phyloP scores from a whole-genome alignment of 1,140 invertebrate genomes.

The Caenorhabditis inopinata region DNA sequence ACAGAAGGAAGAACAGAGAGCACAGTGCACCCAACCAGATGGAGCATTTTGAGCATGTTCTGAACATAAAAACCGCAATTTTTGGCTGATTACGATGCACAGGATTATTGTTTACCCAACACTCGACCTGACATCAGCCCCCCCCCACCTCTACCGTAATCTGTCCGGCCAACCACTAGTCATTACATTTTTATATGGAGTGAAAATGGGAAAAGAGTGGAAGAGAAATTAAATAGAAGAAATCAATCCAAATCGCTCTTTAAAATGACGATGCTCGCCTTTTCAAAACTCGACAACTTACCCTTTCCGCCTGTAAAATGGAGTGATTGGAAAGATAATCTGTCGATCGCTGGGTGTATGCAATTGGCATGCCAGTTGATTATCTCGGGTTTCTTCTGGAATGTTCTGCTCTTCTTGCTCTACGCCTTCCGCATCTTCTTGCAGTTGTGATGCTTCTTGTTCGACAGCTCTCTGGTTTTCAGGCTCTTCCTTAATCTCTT shows the following conservation, averaged over 20 bases:
- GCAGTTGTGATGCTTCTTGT: background rate
- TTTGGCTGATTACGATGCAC: background rate
- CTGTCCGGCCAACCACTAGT: background rate
- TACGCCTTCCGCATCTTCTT: background rate
- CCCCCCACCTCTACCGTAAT: background rate
- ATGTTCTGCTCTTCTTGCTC: background rate
- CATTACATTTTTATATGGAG: background rate
- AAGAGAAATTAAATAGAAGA: background rate
- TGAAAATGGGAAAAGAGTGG: background rate
- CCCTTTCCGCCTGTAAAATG: background rate
- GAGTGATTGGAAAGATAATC: background rate
- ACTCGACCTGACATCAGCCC: background rate
- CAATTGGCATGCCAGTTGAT: background rate
- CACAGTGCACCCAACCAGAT: conserved; percentile 42
- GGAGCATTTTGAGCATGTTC: conserved; percentile 33
- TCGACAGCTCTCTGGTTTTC: background rate
- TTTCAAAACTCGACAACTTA: background rate
- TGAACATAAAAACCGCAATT: background rate
- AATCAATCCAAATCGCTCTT: no score
- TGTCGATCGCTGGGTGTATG: background rate
- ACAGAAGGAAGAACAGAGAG: conserved; percentile 35
- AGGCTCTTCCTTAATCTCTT: background rate
- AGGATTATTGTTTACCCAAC: background rate
- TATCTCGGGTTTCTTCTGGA: background rate
- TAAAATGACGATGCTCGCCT: no score